phyloP scores from a whole-genome alignment of 2,888 invertebrate genomes.

The Dromius quadrimaculatus region DNA sequence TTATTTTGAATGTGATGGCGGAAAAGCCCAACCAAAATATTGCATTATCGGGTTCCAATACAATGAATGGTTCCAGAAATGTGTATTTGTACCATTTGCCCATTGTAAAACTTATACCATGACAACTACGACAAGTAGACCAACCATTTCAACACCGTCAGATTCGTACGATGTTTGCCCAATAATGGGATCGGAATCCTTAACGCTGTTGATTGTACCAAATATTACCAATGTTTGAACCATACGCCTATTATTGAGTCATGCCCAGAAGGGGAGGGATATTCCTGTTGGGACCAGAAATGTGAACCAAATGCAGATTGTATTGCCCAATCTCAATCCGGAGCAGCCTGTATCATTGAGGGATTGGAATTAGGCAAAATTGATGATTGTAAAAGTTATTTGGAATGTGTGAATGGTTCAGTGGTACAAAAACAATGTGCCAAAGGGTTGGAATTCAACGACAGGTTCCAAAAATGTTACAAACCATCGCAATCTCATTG shows the following conservation, averaged over 20 bases:
- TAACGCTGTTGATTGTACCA: slow-evolving; percentile 5
- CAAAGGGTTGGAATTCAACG: background rate
- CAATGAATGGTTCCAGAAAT: slow-evolving; percentile 37
- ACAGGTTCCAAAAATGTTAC: slow-evolving; percentile 5
- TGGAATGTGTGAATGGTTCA: slow-evolving; percentile 19
- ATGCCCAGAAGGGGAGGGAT: slow-evolving; percentile 22
- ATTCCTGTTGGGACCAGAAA: slow-evolving; percentile 27
- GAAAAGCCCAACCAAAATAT: background rate
- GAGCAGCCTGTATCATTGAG: background rate
- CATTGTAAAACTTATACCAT: slow-evolving; percentile 22
- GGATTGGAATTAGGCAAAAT: slow-evolving; percentile 5
- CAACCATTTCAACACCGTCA: background rate
- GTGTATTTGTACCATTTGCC: background rate
- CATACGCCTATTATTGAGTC: background rate
- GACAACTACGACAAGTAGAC: background rate
- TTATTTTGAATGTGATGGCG: slow-evolving; percentile 35
- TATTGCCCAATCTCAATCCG: slow-evolving; percentile 1
- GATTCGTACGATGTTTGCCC: slow-evolving; percentile 2
- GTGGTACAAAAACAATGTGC: background rate
- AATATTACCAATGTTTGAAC: slow-evolving; percentile 10
- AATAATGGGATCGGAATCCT: slow-evolving; percentile 2
- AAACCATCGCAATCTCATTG: background rate
- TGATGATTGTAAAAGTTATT: slow-evolving; percentile 34
- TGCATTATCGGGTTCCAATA: slow-evolving; percentile 21
- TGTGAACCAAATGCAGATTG: slow-evolving; percentile 13